Evolutionary conservation across 1,140 invertebrate genomes (phyloP).

Genomic region (Orius laevigatus): DNA sequence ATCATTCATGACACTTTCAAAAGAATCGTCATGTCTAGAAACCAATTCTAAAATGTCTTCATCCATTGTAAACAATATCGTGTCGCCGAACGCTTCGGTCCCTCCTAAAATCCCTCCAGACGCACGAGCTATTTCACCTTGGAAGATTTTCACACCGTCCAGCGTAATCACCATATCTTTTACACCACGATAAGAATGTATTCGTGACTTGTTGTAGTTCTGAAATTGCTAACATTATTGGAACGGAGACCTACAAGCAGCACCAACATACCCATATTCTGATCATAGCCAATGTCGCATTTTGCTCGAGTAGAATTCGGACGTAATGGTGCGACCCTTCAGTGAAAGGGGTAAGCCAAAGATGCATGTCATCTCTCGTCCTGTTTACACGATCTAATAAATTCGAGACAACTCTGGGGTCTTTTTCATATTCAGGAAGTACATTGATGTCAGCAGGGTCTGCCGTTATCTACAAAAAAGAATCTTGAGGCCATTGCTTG

Average conservation of each 20-base stretch:
- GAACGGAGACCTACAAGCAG: too few relatives aligned
- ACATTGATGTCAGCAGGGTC: slow-evolving; percentile 41
- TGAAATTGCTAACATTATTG: slow-evolving; percentile 24
- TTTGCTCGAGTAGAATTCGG: slow-evolving; percentile 38
- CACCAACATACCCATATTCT: slow-evolving; percentile 55
- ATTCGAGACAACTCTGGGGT: slow-evolving; percentile 41
- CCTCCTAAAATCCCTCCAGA: slow-evolving; percentile 51
- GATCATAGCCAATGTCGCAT: slow-evolving; percentile 45
- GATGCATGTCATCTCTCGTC: slow-evolving; percentile 57
- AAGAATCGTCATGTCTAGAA: slow-evolving; percentile 49
- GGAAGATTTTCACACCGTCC: slow-evolving; percentile 50
- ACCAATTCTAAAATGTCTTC: slow-evolving; percentile 56
- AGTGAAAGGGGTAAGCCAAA: slow-evolving; percentile 52
- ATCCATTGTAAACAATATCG: slow-evolving; percentile 64
- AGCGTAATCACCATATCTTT: slow-evolving; percentile 51
- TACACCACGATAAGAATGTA: slow-evolving; percentile 60
- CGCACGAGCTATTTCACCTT: slow-evolving; percentile 62
- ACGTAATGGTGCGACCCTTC: slow-evolving; percentile 37
- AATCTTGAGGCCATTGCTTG: not conserved
- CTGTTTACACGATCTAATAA: slow-evolving; percentile 52
- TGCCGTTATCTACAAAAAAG: slow-evolving; percentile 33
- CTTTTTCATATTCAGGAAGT: slow-evolving; percentile 37
- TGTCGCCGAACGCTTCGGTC: slow-evolving; percentile 60
- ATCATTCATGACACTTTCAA: slow-evolving; percentile 28
- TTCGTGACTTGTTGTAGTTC: slow-evolving; percentile 78